Evolutionary conservation across 2,888 invertebrate genomes (phyloP).

Genomic region (Amphipoea lucens): DNA sequence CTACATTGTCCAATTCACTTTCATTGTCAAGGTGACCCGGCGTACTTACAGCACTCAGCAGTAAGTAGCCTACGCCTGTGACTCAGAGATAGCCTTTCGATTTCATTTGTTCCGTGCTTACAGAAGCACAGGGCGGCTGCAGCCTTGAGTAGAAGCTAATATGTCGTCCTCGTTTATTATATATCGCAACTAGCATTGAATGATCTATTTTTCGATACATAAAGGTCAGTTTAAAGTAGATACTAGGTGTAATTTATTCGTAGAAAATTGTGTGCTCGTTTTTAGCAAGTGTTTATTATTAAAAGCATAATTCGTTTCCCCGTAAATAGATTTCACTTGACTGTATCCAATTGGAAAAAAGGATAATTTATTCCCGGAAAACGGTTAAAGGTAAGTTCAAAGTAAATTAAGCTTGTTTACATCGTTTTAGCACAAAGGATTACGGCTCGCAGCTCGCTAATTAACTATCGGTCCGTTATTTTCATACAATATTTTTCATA

Average conservation of each 20-base stretch:
- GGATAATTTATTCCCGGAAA: neutral
- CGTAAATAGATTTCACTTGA: neutral
- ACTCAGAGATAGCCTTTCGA: slow-evolving; percentile 88
- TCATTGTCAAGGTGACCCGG: slow-evolving; percentile 88
- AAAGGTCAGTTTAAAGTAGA: slow-evolving; percentile 58
- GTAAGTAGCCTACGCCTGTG: slow-evolving; percentile 77
- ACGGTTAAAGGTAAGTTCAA: slow-evolving; percentile 9
- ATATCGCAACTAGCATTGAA: slow-evolving; percentile 49
- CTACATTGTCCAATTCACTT: slow-evolving; percentile 84
- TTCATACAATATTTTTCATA: neutral
- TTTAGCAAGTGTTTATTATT: slow-evolving; percentile 23
- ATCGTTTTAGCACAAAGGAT: neutral
- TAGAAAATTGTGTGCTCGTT: slow-evolving; percentile 22
- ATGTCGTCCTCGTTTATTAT: slow-evolving; percentile 63
- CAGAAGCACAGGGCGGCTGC: slow-evolving; percentile 74
- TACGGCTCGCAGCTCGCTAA: neutral
- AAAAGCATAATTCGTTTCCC: neutral
- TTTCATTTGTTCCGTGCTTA: slow-evolving; percentile 84
- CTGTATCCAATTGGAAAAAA: neutral
- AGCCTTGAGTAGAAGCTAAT: slow-evolving; percentile 75
- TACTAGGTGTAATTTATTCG: slow-evolving; percentile 25
- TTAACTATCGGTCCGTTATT: neutral
- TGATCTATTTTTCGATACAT: slow-evolving; percentile 45
- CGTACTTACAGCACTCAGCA: slow-evolving; percentile 65
- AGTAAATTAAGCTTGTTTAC: neutral